A percentile compares a stretch with the other conserved stretches of the same genome.
Evolutionary conservation across 2,888 invertebrate genomes (phyloP).

Genomic region (Idaea biselata): DNA sequence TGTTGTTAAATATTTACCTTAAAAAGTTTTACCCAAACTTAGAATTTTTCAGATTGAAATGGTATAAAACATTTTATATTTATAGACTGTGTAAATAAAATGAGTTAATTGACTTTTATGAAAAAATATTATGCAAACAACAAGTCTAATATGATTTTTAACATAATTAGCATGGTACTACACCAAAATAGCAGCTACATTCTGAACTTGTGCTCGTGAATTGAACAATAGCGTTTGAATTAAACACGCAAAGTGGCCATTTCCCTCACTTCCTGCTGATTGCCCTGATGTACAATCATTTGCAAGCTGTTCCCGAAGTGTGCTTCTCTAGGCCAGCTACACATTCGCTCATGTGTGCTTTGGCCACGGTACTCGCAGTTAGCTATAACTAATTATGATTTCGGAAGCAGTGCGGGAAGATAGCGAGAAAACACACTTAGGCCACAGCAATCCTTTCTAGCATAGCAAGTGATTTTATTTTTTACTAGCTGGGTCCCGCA

Average conservation of each 20-base stretch:
- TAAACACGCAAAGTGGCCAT: conserved; percentile 54
- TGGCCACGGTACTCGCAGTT: no score
- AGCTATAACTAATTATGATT: no score
- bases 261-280: conserved; percentile 42
- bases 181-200: conserved; percentile 10
- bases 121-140: background rate
- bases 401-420: no score
- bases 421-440: no score
- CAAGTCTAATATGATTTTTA: conserved; percentile 10
- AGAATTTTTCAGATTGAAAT: no score
- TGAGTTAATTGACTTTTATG: background rate
- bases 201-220: conserved; percentile 27
- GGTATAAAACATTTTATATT: no score
- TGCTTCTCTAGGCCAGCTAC: background rate
- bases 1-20: no score
- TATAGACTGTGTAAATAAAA: no score
- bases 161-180: conserved; percentile 7
- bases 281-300: conserved; percentile 35
- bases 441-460: no score
- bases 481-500: no score
- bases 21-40: no score
- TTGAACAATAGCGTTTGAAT: conserved; percentile 34
- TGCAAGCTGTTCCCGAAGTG: conserved; percentile 16
- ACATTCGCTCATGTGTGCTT: background rate
- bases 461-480: no score